phyloP scores from a whole-genome alignment of 1,140 invertebrate genomes.

The Conus ventricosus region DNA sequence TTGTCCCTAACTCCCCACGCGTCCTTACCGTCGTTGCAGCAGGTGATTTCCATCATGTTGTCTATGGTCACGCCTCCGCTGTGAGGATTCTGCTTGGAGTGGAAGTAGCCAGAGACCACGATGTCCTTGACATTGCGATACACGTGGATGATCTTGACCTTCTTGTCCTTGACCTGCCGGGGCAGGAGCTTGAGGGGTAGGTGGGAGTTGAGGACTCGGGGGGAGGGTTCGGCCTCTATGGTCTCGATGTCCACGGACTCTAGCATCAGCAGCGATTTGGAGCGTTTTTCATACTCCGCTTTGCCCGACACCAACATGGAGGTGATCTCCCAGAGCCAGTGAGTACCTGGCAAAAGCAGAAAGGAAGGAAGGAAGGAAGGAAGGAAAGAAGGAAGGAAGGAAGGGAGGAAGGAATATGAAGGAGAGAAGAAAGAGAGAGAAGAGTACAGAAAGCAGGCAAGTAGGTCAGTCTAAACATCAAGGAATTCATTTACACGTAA shows the following conservation, averaged over 20 bases:
- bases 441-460: not conserved
- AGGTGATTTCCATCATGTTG: no score
- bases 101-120: conserved; percentile 38
- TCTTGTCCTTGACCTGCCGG: conserved; percentile 28
- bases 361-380: conserved; percentile 40
- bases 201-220: conserved; percentile 50
- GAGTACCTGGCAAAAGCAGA: conserved; percentile 27
- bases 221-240: conserved; percentile 40
- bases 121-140: conserved; percentile 53
- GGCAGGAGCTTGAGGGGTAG: conserved; percentile 36
- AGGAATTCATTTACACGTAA: no score
- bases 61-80: no score
- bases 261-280: conserved; percentile 43
- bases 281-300: conserved; percentile 36
- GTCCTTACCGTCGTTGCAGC: no score
- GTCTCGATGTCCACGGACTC: conserved; percentile 34
- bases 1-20: no score
- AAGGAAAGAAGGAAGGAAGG: conserved; percentile 31
- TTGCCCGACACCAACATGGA: conserved; percentile 39
- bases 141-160: conserved; percentile 44
- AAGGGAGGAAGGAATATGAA: conserved; percentile 11
- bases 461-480: no score
- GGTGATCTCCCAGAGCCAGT: conserved; percentile 43
- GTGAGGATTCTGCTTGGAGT: not conserved
- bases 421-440: not conserved